Conservation (phyloP, 2,797 vertebrate genomes). For the Pseudomugil gertrudae region DNA sequence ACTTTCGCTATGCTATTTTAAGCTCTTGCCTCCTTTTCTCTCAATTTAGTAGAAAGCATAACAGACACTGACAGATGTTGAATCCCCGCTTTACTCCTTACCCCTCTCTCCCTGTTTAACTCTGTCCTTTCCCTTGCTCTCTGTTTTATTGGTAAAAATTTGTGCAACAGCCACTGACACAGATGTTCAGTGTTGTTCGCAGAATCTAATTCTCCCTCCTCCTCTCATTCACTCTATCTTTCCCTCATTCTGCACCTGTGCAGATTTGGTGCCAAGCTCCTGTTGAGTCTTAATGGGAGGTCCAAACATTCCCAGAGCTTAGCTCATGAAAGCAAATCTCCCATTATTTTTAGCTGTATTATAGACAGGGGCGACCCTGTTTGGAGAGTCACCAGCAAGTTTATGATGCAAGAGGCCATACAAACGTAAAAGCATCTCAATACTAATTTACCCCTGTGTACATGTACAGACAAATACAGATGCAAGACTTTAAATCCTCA, state of each 20-base stretch:
- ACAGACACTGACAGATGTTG: slow-evolving; percentile 69
- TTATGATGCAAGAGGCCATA: slow-evolving; percentile 55
- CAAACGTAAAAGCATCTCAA: slow-evolving; percentile 43
- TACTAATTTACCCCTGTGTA: slow-evolving; percentile 13
- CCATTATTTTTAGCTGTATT: slow-evolving; percentile 74
- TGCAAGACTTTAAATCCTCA: neutral
- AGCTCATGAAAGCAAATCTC: slow-evolving; percentile 82
- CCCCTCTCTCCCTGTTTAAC: slow-evolving; percentile 42
- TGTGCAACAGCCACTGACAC: slow-evolving; percentile 69
- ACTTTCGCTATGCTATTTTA: slow-evolving; percentile 66
- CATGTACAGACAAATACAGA: slow-evolving; percentile 17
- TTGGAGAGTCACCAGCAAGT: slow-evolving; percentile 56
- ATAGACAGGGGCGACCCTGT: slow-evolving; percentile 53
- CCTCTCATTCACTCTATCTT: slow-evolving; percentile 40
- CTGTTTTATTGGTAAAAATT: slow-evolving; percentile 66
- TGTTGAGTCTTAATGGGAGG: slow-evolving; percentile 84
- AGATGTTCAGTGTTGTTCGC: slow-evolving; percentile 72
- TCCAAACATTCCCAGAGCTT: slow-evolving; percentile 81
- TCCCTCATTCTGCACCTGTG: slow-evolving; percentile 79
- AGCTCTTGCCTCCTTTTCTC: slow-evolving; percentile 58
- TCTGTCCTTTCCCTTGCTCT: slow-evolving; percentile 44
- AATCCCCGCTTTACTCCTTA: slow-evolving; percentile 52
- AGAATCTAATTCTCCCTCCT: slow-evolving; percentile 44
- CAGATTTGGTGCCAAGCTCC: slow-evolving; percentile 81
- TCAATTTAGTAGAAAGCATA: slow-evolving; percentile 68